Base-by-base conservation (phyloP, 2,113 vertebrate genomes). In the Lutjanus erythropterus region DNA sequence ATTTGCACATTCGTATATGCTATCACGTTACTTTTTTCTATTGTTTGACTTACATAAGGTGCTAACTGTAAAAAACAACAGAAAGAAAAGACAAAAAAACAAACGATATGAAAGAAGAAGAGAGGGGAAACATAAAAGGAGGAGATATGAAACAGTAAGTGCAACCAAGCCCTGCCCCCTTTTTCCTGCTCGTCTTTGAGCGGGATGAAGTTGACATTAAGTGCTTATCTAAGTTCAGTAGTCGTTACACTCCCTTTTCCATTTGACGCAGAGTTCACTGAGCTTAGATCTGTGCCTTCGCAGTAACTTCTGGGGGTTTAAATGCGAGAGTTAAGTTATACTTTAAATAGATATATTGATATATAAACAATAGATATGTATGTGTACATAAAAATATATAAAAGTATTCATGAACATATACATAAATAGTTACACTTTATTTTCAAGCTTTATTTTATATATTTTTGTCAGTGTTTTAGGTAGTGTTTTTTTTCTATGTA, bases 1-100 rank as follows among this genome's bases (percentile, higher is more conserved):
- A 97, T 98, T 97, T 98, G 97, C 97, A 98, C 97, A 98, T 97
- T 96, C 94, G 80, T 91, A 89, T 91, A 92, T 95, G 94, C 95
- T 96, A 95, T 96, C 96, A 95, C 93, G 89, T 94, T 95, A 93
- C 91, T 94, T 95, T 95, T 95, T 95, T 95, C 25, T 89, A 72
- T 96, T 94, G 93, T 89, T 90, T 84, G 65, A 93, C 81, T 90
- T 89, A 94, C 95, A 96, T 95, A 97, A 95, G 97, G 97, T 97
- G 97, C 97, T 98, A 97, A 96, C 89, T 91, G 89, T 91, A 90
- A 92, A 92, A 89, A 90, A 86, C 75, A 87, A 85, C 82, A 89
- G 87, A 88, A 86, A 79, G 87, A 91, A 90, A 94, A 91, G 81
- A 90, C 85, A 90, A 88, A 93, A 87, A 91, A 90, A 86, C 78